Conservation (phyloP, 2,113 vertebrate genomes). For the Diglossa brunneiventris region DNA sequence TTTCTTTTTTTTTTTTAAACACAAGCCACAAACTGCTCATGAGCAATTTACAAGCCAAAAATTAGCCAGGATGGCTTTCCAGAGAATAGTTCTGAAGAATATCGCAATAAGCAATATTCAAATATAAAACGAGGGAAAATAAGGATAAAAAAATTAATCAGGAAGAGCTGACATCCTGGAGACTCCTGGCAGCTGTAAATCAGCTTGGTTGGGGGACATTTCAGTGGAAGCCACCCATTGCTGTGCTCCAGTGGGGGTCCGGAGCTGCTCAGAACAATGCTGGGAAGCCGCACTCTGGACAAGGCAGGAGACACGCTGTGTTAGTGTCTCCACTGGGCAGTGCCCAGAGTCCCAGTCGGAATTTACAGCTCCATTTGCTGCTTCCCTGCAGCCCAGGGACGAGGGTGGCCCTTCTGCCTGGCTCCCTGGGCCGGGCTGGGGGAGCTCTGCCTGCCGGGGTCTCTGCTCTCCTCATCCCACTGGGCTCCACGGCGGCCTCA, state of each 20-base stretch:
- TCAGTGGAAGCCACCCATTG: slow-evolving; percentile 56
- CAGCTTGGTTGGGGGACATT: slow-evolving; percentile 57
- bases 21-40: slow-evolving; percentile 49
- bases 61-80: slow-evolving; percentile 60
- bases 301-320: slow-evolving; percentile 64
- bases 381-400: background rate
- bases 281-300: slow-evolving; percentile 63
- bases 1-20: background rate
- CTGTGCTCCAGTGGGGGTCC: slow-evolving; percentile 59
- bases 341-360: slow-evolving; percentile 26
- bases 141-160: slow-evolving; percentile 71
- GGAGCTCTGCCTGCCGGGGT: rapidly evolving
- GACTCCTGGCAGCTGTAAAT: slow-evolving; percentile 63
- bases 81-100: slow-evolving; percentile 62
- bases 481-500: rapidly evolving
- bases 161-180: slow-evolving; percentile 63
- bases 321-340: slow-evolving; percentile 65
- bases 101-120: slow-evolving; percentile 46
- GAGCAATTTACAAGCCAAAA: slow-evolving; percentile 64
- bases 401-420: background rate
- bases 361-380: background rate
- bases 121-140: slow-evolving; percentile 63
- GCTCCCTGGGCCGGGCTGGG: rapidly evolving
- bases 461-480: background rate
- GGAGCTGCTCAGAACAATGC: slow-evolving; percentile 59